phyloP scores from a whole-genome alignment of 2,888 invertebrate genomes.

The Rhamnusium bicolor region DNA sequence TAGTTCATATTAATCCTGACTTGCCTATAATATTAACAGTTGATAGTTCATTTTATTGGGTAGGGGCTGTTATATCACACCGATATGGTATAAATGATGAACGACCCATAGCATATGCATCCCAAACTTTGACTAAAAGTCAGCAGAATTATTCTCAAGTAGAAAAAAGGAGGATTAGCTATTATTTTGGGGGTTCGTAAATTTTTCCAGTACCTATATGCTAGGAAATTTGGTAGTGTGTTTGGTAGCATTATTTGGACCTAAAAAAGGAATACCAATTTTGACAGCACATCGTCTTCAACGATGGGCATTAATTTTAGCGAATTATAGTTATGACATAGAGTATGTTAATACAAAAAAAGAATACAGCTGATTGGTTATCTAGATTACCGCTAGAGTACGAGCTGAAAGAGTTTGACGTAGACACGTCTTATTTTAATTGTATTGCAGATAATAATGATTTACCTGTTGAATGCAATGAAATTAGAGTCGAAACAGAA shows the following conservation, averaged over 20 bases:
- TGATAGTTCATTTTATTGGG: slow-evolving; percentile 42
- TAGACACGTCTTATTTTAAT: background rate
- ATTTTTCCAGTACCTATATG: slow-evolving; percentile 25
- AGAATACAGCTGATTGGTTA: slow-evolving; percentile 16
- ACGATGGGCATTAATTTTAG: slow-evolving; percentile 19
- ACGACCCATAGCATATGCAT: slow-evolving; percentile 61
- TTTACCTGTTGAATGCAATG: background rate
- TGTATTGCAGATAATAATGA: background rate
- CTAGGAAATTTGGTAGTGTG: slow-evolving; percentile 10
- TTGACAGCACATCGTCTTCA: slow-evolving; percentile 15
- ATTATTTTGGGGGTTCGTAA: slow-evolving; percentile 21
- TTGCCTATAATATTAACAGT: slow-evolving; percentile 26
- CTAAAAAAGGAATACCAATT: slow-evolving; percentile 17
- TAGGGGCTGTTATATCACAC: slow-evolving; percentile 55
- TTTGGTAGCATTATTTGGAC: slow-evolving; percentile 11
- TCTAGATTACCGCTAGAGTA: slow-evolving; percentile 14
- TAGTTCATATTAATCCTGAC: slow-evolving; percentile 38
- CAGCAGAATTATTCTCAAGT: background rate
- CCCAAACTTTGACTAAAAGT: slow-evolving; percentile 46
- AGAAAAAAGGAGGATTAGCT: slow-evolving; percentile 19
- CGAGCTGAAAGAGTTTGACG: background rate
- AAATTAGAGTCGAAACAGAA: background rate
- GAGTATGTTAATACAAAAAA: slow-evolving; percentile 18
- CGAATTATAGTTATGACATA: slow-evolving; percentile 16
- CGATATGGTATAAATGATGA: slow-evolving; percentile 51